These are phyloP conservation scores for Catamblyrhynchus diadema DNA, from an alignment of 2,797 vertebrate species.

Conservation along the genomic window DNA sequence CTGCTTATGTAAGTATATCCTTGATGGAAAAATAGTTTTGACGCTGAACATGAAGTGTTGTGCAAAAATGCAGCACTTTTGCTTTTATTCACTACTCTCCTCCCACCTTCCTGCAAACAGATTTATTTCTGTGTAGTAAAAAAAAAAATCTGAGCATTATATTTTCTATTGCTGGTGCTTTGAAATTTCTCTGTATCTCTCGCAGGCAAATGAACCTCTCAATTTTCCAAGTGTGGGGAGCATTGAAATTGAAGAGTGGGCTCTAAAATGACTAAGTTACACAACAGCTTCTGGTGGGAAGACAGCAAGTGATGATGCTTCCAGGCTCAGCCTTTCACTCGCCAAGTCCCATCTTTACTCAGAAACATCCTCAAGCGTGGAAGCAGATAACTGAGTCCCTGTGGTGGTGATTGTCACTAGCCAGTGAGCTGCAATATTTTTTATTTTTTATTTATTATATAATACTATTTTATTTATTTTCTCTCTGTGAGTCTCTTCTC, in stretches of 20 bases:
- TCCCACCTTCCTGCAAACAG: background rate
- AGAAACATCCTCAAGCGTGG: background rate
- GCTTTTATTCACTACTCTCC: background rate
- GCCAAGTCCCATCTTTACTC: background rate
- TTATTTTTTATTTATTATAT: background rate
- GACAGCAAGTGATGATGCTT: fast-evolving
- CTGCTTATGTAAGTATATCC: background rate
- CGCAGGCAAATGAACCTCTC: background rate
- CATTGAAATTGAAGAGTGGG: background rate
- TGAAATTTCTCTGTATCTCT: background rate
- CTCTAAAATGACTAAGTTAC: background rate
- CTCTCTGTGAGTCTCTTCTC: background rate
- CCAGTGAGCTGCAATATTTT: background rate
- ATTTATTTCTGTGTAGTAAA: background rate
- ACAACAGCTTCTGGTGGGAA: background rate
- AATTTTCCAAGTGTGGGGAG: background rate
- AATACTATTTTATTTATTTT: background rate
- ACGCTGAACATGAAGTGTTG: background rate
- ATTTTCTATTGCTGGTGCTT: background rate
- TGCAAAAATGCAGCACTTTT: background rate
- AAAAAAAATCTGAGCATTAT: background rate
- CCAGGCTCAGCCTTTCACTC: background rate
- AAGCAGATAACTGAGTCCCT: background rate
- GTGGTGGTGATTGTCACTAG: background rate
- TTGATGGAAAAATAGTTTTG: background rate